Percentiles rank a stretch among this genome's conserved stretches.
Conservation (phyloP, 2,797 vertebrate genomes). For the Esox masquinongy region DNA sequence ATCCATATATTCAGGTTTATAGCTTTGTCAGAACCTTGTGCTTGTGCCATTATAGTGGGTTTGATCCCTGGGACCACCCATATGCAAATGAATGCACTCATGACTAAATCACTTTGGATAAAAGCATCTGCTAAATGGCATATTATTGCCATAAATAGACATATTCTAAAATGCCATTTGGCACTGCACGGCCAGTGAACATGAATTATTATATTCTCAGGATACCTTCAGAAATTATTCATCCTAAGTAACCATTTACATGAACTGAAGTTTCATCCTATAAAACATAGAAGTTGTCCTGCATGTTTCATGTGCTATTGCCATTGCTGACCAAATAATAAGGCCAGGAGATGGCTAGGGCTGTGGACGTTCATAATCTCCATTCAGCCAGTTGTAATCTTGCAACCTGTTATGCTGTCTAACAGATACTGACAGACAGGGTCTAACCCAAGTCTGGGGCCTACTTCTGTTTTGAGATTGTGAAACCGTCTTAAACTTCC, state of each 20-base stretch:
- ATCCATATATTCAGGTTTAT: neutral
- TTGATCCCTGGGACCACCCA: neutral
- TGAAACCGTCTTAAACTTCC: slow-evolving; percentile 33
- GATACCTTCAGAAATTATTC: neutral
- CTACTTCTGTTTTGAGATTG: slow-evolving; percentile 29
- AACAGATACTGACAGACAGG: slow-evolving; percentile 45
- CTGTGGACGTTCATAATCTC: slow-evolving; percentile 60
- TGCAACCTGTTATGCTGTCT: neutral
- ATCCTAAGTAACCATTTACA: neutral
- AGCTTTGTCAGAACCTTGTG: neutral
- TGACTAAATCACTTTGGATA: neutral
- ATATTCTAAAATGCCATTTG: slow-evolving; percentile 1
- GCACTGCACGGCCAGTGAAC: neutral
- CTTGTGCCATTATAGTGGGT: neutral
- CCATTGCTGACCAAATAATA: slow-evolving; percentile 56
- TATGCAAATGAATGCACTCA: neutral
- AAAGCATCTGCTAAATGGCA: neutral
- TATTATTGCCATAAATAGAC: neutral
- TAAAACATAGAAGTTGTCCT: neutral
- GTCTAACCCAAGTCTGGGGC: slow-evolving; percentile 39
- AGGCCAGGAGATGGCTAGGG: slow-evolving; percentile 61
- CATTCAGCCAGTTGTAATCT: neutral
- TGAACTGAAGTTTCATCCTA: neutral
- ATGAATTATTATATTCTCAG: neutral
- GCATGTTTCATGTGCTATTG: slow-evolving; percentile 40